phyloP scores from a whole-genome alignment of 2,113 vertebrate species.

The Mormoops blainvillei region DNA sequence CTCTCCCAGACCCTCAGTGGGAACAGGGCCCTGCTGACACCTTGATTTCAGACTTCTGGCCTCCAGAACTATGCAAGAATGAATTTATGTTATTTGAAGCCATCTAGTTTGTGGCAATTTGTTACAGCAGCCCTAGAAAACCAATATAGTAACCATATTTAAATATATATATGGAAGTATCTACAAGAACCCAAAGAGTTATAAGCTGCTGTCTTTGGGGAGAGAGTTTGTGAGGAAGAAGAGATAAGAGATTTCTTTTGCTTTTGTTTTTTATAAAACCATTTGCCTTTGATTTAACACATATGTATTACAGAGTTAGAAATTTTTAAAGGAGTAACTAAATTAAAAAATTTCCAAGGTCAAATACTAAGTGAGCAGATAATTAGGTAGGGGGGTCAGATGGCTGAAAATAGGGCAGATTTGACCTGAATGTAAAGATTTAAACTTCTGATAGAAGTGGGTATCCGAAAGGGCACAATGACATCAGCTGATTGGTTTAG shows the following conservation, averaged over 20 bases:
- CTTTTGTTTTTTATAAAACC: background rate
- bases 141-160: background rate
- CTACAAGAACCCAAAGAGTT: background rate
- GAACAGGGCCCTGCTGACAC: background rate
- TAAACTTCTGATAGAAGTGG: background rate
- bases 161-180: background rate
- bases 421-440: background rate
- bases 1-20: background rate
- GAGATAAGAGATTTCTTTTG: background rate
- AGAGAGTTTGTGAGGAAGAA: background rate
- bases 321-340: background rate
- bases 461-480: background rate
- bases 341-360: background rate
- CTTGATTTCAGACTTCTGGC: background rate
- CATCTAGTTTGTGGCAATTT: background rate
- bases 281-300: background rate
- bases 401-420: background rate
- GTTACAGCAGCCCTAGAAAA: background rate
- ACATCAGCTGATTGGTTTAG: background rate
- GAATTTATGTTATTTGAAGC: background rate
- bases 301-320: background rate
- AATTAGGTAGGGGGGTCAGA: slow-evolving; percentile 15
- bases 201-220: background rate
- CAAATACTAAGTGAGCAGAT: slow-evolving; percentile 26
- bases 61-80: background rate